Conservation (phyloP, 2,888 invertebrate genomes). For the Ypsolopha scabrella region DNA sequence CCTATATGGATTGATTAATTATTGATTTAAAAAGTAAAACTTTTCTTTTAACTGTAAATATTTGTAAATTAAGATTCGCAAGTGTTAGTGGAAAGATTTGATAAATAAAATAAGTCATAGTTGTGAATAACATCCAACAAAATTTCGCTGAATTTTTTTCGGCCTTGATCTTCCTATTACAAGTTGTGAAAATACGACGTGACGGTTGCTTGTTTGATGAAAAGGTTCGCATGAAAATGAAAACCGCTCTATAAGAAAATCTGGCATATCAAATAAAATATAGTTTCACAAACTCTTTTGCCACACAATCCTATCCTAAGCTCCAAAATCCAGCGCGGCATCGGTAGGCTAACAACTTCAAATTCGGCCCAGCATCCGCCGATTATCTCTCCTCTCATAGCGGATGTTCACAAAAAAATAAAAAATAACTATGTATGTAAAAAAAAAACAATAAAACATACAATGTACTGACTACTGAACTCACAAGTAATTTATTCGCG, state of each 20-base stretch:
- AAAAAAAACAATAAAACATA: neutral
- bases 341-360: slow-evolving; percentile 6
- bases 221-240: too few relatives aligned
- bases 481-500: neutral
- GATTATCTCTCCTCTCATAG: slow-evolving; percentile 6
- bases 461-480: neutral
- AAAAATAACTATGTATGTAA: neutral
- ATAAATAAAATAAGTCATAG: too few relatives aligned
- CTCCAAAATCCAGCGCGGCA: neutral
- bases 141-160: too few relatives aligned
- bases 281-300: neutral
- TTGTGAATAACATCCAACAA: too few relatives aligned
- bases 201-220: too few relatives aligned
- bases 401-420: neutral
- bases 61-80: too few relatives aligned
- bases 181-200: too few relatives aligned
- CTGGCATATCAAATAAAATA: neutral
- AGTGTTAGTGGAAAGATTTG: too few relatives aligned
- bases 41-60: too few relatives aligned
- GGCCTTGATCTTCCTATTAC: too few relatives aligned
- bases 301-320: neutral
- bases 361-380: slow-evolving; percentile 11
- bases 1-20: too few relatives aligned
- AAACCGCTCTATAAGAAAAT: neutral
- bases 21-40: too few relatives aligned